Base-by-base conservation (phyloP, 2,113 vertebrate genomes). In the Zootoca vivipara region DNA sequence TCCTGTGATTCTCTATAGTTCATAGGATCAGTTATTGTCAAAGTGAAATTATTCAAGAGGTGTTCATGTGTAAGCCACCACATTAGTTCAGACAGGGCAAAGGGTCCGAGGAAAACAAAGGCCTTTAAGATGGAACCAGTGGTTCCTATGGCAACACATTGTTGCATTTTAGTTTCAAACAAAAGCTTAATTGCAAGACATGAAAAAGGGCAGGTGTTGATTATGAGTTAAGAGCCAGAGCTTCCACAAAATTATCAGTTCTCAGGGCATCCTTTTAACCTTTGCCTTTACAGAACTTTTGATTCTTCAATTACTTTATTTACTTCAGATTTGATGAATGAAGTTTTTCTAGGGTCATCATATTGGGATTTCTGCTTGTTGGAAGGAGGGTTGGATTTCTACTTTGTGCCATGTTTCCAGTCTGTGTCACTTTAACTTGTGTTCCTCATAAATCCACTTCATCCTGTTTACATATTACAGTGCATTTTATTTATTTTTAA, bases 71-170 rank as follows among this genome's bases (percentile, higher is more conserved):
- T 15, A 83, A 69, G 28, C 40, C 38, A 69, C 13, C 28, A 46
- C 9, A 52, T 7, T 69, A n/a, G 65, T 69, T 28, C 24, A 42
- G 69, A 30, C 15, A 46, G 38, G 13, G 13, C n/a, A 28, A 40
- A 67, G 42, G 65, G 24, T 26, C 28, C 28, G 70, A 2, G 81
- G 26, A 46, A 83, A 20, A n/a, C 64, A 69, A 70, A 26, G 64
- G 38, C 28, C 28, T 83, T 69, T 30, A 38, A 83, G 22, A 69
- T 9, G 40, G 62, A 82, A 40, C 10, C 22, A 42, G 24, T 42
- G 38, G 81, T 83, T 83, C 38, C 81, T 69, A 83, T 83, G 38
- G 81, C 81, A 83, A 83, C 65, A 18, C n/a, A 16, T 22, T 42
- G 64, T 83, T 20, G 4, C 65, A 40, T 28, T 69, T 69, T 82